Evolutionary conservation across 2,888 invertebrate species (phyloP).

Genomic region (Ennomos quercinarius): DNA sequence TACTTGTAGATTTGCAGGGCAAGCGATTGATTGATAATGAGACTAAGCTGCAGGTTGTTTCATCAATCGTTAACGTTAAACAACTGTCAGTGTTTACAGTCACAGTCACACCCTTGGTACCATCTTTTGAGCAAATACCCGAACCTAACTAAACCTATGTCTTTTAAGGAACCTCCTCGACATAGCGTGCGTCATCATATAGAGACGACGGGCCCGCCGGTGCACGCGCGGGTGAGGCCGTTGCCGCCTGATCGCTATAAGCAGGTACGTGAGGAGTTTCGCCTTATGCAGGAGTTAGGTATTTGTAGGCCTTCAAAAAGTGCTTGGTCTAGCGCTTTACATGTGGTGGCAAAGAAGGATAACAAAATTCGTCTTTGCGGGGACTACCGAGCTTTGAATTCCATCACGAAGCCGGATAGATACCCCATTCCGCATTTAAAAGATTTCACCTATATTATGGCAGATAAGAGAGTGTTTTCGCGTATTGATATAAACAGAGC

Average conservation of each 20-base stretch:
- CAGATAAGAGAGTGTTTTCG: slow-evolving; percentile 10
- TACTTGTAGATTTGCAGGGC: slow-evolving; percentile 38
- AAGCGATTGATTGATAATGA: slow-evolving; percentile 33
- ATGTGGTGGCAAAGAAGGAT: slow-evolving; percentile 36
- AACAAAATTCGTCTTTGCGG: slow-evolving; percentile 32
- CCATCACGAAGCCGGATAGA: slow-evolving; percentile 4
- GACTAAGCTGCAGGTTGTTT: slow-evolving; percentile 30
- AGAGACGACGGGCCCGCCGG: no score
- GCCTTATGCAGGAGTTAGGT: slow-evolving; percentile 45
- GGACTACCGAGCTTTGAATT: slow-evolving; percentile 5
- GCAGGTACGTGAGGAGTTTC: slow-evolving; percentile 53
- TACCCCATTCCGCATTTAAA: slow-evolving; percentile 22
- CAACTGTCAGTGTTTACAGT: slow-evolving; percentile 9
- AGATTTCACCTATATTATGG: slow-evolving; percentile 5
- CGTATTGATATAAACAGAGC: slow-evolving; percentile 18
- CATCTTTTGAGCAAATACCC: slow-evolving; percentile 29
- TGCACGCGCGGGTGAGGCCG: slow-evolving; percentile 49
- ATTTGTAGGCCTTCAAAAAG: slow-evolving; percentile 64
- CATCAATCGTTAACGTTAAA: slow-evolving; percentile 12
- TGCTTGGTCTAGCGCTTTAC: slow-evolving; percentile 56
- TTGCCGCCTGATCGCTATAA: slow-evolving; percentile 51
- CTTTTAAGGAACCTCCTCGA: no score
- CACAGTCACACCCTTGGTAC: slow-evolving; percentile 24
- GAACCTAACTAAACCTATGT: slow-evolving; percentile 37
- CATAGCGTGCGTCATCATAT: no score